These are phyloP conservation scores for Phoeniculus purpureus DNA, from an alignment of 2,797 vertebrate genomes.

Conservation along the genomic window DNA sequence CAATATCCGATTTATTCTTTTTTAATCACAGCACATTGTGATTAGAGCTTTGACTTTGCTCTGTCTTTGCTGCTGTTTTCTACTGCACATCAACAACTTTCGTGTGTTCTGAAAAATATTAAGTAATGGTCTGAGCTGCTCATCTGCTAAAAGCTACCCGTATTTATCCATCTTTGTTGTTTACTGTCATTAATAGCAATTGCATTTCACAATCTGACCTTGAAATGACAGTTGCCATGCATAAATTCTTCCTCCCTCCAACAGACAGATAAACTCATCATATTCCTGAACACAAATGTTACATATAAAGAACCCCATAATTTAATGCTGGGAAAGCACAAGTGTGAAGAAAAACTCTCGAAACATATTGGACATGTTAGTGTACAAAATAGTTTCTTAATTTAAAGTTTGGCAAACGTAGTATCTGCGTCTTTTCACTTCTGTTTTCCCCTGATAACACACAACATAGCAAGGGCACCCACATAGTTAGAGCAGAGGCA, in stretches of 20 bases:
- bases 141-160: constrained; percentile 91
- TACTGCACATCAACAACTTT: constrained; percentile 80
- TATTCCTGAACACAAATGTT: not conserved
- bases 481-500: not conserved
- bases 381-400: not conserved
- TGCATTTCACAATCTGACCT: constrained; percentile 87
- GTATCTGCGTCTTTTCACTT: not conserved
- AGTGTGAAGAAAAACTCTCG: not conserved
- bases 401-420: not conserved
- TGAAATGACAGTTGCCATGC: constrained; percentile 83
- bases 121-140: constrained; percentile 84
- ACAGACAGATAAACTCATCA: constrained; percentile 16
- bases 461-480: not conserved
- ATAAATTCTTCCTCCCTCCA: constrained; percentile 54
- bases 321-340: not conserved
- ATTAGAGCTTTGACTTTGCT: constrained; percentile 87
- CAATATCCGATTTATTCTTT: constrained; percentile 55
- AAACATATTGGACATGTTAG: not conserved
- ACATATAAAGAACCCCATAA: not conserved
- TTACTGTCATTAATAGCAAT: constrained; percentile 88
- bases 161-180: constrained; percentile 84
- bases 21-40: constrained; percentile 76
- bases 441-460: not conserved
- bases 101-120: constrained; percentile 79
- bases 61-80: constrained; percentile 80